Conservation (phyloP, 2,888 invertebrate species). For the Netelia inedita region DNA sequence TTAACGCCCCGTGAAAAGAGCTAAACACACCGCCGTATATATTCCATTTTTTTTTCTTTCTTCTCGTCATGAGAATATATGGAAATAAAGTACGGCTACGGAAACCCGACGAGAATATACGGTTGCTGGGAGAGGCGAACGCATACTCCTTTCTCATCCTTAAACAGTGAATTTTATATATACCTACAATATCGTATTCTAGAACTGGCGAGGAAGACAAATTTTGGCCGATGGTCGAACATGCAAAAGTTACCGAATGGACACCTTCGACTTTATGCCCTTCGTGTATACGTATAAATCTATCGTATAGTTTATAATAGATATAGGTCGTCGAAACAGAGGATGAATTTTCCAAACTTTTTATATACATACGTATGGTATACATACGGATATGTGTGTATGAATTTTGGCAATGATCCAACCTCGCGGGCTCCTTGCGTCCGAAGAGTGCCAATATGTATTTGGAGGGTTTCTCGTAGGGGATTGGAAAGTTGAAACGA, state of each 20-base stretch:
- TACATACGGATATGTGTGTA: background rate
- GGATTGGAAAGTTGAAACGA: slow-evolving; percentile 55
- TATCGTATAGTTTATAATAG: background rate
- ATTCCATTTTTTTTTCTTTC: background rate
- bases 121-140: no score
- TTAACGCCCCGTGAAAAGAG: slow-evolving; percentile 14
- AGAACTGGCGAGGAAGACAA: no score
- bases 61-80: background rate
- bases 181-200: no score
- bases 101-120: no score
- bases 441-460: slow-evolving; percentile 66
- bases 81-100: background rate
- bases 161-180: no score
- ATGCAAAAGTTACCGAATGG: slow-evolving; percentile 5
- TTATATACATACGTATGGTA: slow-evolving; percentile 38
- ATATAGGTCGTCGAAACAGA: slow-evolving; percentile 24
- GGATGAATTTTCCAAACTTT: slow-evolving; percentile 40
- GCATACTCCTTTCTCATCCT: no score
- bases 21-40: background rate
- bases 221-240: slow-evolving; percentile 23
- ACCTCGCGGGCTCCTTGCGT: slow-evolving; percentile 51
- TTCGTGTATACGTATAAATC: background rate
- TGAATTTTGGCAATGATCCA: slow-evolving; percentile 64
- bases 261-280: slow-evolving; percentile 10
- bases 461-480: slow-evolving; percentile 62